These are phyloP conservation scores for Hypomecis punctinalis DNA, from an alignment of 2,888 invertebrate genomes.

Conservation along the genomic window DNA sequence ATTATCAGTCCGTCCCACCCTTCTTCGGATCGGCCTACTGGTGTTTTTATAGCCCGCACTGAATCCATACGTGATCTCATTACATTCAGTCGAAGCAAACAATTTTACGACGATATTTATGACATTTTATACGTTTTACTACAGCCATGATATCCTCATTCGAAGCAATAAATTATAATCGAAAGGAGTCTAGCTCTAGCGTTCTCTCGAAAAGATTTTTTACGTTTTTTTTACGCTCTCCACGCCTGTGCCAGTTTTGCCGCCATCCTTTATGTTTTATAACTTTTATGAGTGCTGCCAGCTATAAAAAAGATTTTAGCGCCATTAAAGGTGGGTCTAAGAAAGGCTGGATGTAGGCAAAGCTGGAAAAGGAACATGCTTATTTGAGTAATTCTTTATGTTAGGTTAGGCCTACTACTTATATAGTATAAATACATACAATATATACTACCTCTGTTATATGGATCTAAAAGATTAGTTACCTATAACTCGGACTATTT, in stretches of 20 bases:
- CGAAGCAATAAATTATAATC: constrained; percentile 79
- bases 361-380: constrained; percentile 1
- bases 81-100: constrained; percentile 64
- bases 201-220: constrained; percentile 75
- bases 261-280: constrained; percentile 75
- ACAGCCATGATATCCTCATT: constrained; percentile 53
- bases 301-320: constrained; percentile 73
- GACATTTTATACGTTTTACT: constrained; percentile 63
- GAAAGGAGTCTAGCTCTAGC: constrained; percentile 74
- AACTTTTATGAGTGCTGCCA: constrained; percentile 78
- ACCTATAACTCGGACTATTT: too few relatives aligned
- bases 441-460: too few relatives aligned
- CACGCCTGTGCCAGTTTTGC: constrained; percentile 67
- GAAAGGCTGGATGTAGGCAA: constrained; percentile 6
- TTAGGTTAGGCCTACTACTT: neutral
- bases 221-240: constrained; percentile 53
- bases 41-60: constrained; percentile 45
- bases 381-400: neutral
- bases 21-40: constrained; percentile 40
- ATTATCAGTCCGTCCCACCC: constrained; percentile 37
- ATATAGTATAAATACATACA: neutral
- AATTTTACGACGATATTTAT: constrained; percentile 79
- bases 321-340: constrained; percentile 16
- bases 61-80: constrained; percentile 70
- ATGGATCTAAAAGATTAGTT: too few relatives aligned